Evolutionary conservation across 2,113 vertebrate genomes (phyloP), one percentile per base, ranked within the genome.

Genomic region (Donacobius atricapilla): DNA sequence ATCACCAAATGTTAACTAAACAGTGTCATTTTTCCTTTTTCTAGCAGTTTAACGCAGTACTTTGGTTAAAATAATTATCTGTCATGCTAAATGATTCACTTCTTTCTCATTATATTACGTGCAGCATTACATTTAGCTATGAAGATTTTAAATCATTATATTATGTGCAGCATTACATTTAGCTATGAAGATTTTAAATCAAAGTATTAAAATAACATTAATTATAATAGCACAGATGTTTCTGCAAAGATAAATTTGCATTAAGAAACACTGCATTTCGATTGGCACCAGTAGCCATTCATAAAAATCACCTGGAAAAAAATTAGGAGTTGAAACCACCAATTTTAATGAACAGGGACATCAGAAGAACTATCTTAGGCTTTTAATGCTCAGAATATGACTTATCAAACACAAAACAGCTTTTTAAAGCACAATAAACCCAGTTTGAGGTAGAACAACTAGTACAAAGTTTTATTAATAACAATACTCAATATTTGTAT

Each of bases 211-310:
- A 97, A 93, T 87, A 90, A 70, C 71, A 95, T 86, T 89, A 93
- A 94, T 95, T 96, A 90, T 75, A 81, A 44, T 17, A 87, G 71
- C 56, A 93, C 92, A 96, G 90, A 89, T 95, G 93, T 95, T 96
- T 90, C 69, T 93, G 64, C 72, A 64, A 70, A 93, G 90, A 94
- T 93, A 96, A 96, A 88, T 2, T 60, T 44, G 22, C 75, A 80
- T 76, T 89, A 94, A 88, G 78, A 77, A 90, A 94, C 30, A 39
- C 20, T 61, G 39, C 30, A 66, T 88, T 92, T 70, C 92, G 79
- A 83, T 3, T 94, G 71, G 68, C 24, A 66, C 30, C 33, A 65
- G 50, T 6, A 85, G 63, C 63, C 0, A 0, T 44, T 80, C 60
- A 83, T n/a, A 85, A 90, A 91, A 93, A 90, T 64, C 89, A 73